Percentiles rank a stretch among this genome's conserved stretches.
Evolutionary conservation across 2,888 invertebrate species (phyloP).

Genomic region (Epirrhoe alternata): DNA sequence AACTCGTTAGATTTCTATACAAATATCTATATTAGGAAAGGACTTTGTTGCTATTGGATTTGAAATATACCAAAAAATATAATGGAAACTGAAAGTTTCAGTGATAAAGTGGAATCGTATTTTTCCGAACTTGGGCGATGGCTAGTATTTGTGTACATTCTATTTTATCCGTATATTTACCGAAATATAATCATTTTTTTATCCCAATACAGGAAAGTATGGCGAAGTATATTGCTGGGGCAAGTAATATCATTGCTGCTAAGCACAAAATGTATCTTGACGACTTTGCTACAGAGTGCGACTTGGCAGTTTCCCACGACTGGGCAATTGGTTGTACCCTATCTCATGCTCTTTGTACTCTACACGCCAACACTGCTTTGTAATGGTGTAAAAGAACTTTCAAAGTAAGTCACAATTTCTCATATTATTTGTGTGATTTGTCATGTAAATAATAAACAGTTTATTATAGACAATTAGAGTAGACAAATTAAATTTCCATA

Average conservation of each 20-base stretch:
- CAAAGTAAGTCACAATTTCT: constrained; percentile 79
- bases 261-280: constrained; percentile 91
- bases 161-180: constrained; percentile 13
- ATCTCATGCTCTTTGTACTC: constrained; percentile 90
- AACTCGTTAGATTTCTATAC: constrained; percentile 5
- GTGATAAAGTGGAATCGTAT: constrained; percentile 88
- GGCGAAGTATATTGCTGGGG: constrained; percentile 89
- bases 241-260: constrained; percentile 91
- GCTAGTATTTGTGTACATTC: constrained; percentile 69
- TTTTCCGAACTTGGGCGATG: constrained; percentile 89
- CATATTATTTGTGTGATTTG: too few species aligned
- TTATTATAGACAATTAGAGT: too few species aligned
- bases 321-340: constrained; percentile 92
- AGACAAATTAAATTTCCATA: too few species aligned
- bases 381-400: constrained; percentile 87
- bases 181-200: constrained; percentile 27
- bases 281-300: constrained; percentile 88
- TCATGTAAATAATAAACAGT: too few species aligned
- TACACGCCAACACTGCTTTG: constrained; percentile 92
- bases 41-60: not conserved
- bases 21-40: constrained; percentile 7
- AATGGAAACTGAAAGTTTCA: constrained; percentile 83
- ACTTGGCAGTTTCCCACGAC: constrained; percentile 90
- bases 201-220: constrained; percentile 86
- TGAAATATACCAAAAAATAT: constrained; percentile 29